Percentiles rank a stretch among this genome's conserved stretches.
Evolutionary conservation across 2,113 vertebrate genomes (phyloP).

Genomic region (Felis catus): DNA sequence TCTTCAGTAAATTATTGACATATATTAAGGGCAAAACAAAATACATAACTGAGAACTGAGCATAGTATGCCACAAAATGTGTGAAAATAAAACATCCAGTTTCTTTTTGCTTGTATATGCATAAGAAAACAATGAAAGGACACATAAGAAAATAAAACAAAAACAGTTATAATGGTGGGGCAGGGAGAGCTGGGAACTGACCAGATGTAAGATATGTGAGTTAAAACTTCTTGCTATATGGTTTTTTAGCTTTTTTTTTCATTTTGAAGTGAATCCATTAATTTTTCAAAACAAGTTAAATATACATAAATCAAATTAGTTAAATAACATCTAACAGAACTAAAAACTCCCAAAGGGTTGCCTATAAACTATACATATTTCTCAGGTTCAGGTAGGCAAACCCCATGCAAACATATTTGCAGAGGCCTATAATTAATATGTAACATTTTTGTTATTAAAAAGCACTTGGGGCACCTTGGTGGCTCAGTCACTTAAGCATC

Average conservation of each 20-base stretch:
- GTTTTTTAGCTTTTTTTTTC: background rate
- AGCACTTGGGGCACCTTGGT: too few species aligned
- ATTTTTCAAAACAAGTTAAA: background rate
- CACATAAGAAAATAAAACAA: background rate
- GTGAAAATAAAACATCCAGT: background rate
- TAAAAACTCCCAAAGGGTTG: background rate
- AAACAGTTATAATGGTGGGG: background rate
- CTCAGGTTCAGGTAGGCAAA: background rate
- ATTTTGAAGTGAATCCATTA: background rate
- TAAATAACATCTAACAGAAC: background rate
- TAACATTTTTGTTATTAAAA: slow-evolving; percentile 28
- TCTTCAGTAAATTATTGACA: background rate
- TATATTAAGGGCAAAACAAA: background rate
- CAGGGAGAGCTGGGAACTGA: background rate
- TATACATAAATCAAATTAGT: background rate
- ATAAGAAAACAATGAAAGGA: background rate
- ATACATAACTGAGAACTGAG: background rate
- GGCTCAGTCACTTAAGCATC: too few species aligned
- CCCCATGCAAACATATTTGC: background rate
- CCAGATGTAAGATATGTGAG: background rate
- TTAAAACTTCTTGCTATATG: background rate
- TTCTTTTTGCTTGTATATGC: background rate
- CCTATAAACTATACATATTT: background rate
- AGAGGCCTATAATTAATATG: background rate
- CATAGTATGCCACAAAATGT: background rate